phyloP scores from a whole-genome alignment of 2,888 invertebrate genomes.

The Plagodis pulveraria region DNA sequence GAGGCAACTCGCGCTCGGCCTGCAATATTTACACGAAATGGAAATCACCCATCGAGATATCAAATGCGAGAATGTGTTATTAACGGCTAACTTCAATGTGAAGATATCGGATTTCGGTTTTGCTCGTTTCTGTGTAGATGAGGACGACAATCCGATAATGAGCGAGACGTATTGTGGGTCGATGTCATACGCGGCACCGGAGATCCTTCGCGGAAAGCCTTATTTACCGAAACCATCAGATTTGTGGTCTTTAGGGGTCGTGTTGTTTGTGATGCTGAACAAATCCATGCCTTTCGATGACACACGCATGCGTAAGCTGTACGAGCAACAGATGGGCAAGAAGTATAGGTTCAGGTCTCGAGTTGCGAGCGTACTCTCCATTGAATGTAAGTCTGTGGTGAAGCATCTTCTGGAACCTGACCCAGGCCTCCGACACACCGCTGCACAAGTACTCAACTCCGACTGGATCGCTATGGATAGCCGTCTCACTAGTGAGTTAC shows the following conservation, averaged over 20 bases:
- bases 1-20: slow-evolving; percentile 87
- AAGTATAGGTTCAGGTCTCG: slow-evolving; percentile 87
- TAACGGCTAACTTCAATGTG: slow-evolving; percentile 89
- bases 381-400: slow-evolving; percentile 87
- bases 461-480: slow-evolving; percentile 90
- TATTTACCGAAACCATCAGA: slow-evolving; percentile 90
- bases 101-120: slow-evolving; percentile 95
- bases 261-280: slow-evolving; percentile 93
- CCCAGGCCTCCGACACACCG: slow-evolving; percentile 80
- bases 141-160: slow-evolving; percentile 69
- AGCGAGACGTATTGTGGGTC: slow-evolving; percentile 95
- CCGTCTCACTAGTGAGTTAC: slow-evolving; percentile 78
- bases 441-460: slow-evolving; percentile 83
- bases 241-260: slow-evolving; percentile 92
- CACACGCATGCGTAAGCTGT: slow-evolving; percentile 88
- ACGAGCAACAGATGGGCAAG: slow-evolving; percentile 86
- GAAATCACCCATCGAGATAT: slow-evolving; percentile 92
- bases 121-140: slow-evolving; percentile 79
- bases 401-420: slow-evolving; percentile 89
- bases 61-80: slow-evolving; percentile 92
- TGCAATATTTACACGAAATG: slow-evolving; percentile 90
- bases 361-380: slow-evolving; percentile 82
- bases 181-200: slow-evolving; percentile 94
- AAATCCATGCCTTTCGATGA: slow-evolving; percentile 94
- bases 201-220: slow-evolving; percentile 90